These are phyloP conservation scores for Oostethus manadensis DNA, from an alignment of 2,113 vertebrate genomes.

Conservation along the genomic window DNA sequence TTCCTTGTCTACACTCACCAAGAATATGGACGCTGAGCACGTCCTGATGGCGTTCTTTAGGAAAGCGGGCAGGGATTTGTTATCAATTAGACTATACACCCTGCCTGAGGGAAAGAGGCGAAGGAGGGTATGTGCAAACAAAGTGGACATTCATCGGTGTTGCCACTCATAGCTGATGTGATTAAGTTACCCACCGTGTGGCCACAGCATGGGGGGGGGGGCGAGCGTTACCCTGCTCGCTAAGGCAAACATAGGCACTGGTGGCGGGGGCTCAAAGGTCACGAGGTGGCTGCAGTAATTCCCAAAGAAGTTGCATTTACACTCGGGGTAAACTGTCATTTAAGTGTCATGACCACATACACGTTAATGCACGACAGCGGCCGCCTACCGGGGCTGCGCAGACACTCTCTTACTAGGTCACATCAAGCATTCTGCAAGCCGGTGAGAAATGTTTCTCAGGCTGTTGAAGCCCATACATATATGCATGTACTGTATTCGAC, in stretches of 20 bases:
- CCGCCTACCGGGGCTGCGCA: background rate
- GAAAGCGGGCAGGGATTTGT: conserved; percentile 41
- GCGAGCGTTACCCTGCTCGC: conserved; percentile 41
- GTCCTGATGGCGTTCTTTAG: conserved; percentile 18
- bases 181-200: conserved; percentile 58
- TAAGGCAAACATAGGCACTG: conserved; percentile 49
- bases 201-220: conserved; percentile 10
- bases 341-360: conserved; percentile 25
- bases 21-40: conserved; percentile 29
- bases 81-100: conserved; percentile 59
- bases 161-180: conserved; percentile 60
- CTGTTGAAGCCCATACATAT: background rate
- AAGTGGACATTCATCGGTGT: conserved; percentile 68
- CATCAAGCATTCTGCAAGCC: conserved; percentile 10
- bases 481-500: background rate
- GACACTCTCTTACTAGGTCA: conserved; percentile 5
- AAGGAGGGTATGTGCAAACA: conserved; percentile 51
- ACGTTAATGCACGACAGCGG: conserved; percentile 19
- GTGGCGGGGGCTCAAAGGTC: conserved; percentile 44
- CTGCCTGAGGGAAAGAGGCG: conserved; percentile 23
- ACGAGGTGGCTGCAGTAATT: conserved; percentile 47
- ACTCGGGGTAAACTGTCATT: conserved; percentile 28
- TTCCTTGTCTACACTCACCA: conserved; percentile 42
- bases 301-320: conserved; percentile 44
- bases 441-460: conserved; percentile 11